phyloP scores from a whole-genome alignment of 2,113 vertebrate genomes.

The Ptychochromis oligacanthus region DNA sequence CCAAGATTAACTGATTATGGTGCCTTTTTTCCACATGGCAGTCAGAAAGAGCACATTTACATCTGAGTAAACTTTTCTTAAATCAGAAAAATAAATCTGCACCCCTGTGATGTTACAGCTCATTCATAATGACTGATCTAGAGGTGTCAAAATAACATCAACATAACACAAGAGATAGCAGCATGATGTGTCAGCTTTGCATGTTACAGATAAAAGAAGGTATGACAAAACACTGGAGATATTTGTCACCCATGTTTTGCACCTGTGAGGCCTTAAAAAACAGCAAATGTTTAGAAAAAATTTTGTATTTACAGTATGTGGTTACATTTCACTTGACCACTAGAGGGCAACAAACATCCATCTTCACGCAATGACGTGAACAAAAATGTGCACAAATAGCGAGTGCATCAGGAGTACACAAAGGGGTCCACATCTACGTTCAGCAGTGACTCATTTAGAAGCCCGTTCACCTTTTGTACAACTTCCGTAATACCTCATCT shows the following conservation, averaged over 20 bases:
- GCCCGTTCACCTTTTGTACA: background rate
- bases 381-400: background rate
- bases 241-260: background rate
- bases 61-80: too few relatives aligned
- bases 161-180: background rate
- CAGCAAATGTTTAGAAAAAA: background rate
- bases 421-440: constrained; percentile 11
- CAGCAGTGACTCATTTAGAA: background rate
- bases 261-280: too few relatives aligned
- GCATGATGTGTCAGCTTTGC: background rate
- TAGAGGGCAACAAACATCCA: constrained; percentile 48
- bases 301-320: background rate
- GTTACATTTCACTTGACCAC: constrained; percentile 12
- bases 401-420: constrained; percentile 12
- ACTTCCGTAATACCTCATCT: background rate
- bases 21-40: background rate
- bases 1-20: background rate
- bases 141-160: background rate
- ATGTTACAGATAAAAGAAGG: background rate
- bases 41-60: too few relatives aligned
- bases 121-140: background rate
- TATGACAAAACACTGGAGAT: background rate
- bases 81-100: background rate
- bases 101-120: background rate
- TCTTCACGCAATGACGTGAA: background rate